Base-by-base conservation (phyloP, 1,140 invertebrate genomes). In the Cephus cinctus region DNA sequence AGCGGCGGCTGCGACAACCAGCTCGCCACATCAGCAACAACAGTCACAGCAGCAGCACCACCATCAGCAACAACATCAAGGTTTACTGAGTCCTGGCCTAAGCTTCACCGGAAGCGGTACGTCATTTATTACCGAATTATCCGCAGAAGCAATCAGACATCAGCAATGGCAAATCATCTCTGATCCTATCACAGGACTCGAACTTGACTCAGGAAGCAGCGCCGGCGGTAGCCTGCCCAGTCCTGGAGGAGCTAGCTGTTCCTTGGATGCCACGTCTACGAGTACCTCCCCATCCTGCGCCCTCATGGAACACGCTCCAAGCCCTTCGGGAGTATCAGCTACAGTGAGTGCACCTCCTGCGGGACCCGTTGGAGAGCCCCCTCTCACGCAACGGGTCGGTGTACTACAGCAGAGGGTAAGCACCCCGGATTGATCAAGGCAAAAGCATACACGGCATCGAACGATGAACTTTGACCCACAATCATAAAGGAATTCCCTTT, bases 371-470 rank as follows among this genome's bases (percentile, higher is more conserved):
- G 73, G 77, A 14, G 77, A 81, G 57, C 76, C 79, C 11, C 67
- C 67, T 30, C 57, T 71, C 43, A 59, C 59, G 21, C 68, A 68
- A 78, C 86, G 89, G 78, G 83, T 89, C 67, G 83, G 86, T 79
- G 83, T 87, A 72, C 82, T 92, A 63, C 88, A 90, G 75, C 86
- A 89, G 78, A 85, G 89, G 86, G 89, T 93, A 88, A 90, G 87
- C 65, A 61, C 57, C 63, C 61, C 61, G 60, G 55, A 63, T 73
- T 71, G 69, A 72, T 71, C 19, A 18, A 67, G 68, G 67, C 70
- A 71, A 66, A 69, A 43, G 69, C 67, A 73, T 71, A 71, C 18
- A n/a, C n/a, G n/a, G n/a, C n/a, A n/a, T n/a, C n/a, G n/a, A n/a
- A n/a, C n/a, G n/a, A n/a, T n/a, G n/a, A n/a, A n/a, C n/a, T n/a